Conservation (phyloP, 1,140 invertebrate species). For the Pemphigus obesinymphae region DNA sequence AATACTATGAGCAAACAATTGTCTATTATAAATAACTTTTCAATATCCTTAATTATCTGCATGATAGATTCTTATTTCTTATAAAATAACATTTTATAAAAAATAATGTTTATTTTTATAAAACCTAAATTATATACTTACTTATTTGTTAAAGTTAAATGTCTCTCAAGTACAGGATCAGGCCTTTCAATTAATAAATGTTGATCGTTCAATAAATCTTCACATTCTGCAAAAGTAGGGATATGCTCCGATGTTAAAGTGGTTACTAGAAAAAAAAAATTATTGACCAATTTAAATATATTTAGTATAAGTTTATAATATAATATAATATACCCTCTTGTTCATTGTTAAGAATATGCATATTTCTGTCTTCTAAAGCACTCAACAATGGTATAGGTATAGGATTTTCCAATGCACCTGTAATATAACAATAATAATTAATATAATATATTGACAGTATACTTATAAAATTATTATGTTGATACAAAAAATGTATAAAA, state of each 20-base stretch:
- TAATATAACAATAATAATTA: neutral
- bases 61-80: too few relatives aligned
- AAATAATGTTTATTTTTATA: too few relatives aligned
- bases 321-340: conserved; percentile 11
- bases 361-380: conserved; percentile 39
- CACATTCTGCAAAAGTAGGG: conserved; percentile 77
- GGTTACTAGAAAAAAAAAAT: conserved; percentile 28
- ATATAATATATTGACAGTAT: neutral
- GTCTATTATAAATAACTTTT: too few relatives aligned
- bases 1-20: too few relatives aligned
- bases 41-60: too few relatives aligned
- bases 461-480: neutral
- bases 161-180: conserved; percentile 69
- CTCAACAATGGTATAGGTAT: conserved; percentile 39
- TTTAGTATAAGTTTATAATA: neutral
- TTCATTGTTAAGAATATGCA: conserved; percentile 38
- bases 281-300: neutral
- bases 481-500: neutral
- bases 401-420: conserved; percentile 39
- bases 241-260: conserved; percentile 38
- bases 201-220: conserved; percentile 80
- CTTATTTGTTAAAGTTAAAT: conserved; percentile 66
- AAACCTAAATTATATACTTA: conserved; percentile 47
- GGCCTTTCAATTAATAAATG: conserved; percentile 68
- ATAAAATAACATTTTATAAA: too few relatives aligned